Evolutionary conservation across 2,888 invertebrate genomes (phyloP).

Genomic region (Anagyrus pseudococci): DNA sequence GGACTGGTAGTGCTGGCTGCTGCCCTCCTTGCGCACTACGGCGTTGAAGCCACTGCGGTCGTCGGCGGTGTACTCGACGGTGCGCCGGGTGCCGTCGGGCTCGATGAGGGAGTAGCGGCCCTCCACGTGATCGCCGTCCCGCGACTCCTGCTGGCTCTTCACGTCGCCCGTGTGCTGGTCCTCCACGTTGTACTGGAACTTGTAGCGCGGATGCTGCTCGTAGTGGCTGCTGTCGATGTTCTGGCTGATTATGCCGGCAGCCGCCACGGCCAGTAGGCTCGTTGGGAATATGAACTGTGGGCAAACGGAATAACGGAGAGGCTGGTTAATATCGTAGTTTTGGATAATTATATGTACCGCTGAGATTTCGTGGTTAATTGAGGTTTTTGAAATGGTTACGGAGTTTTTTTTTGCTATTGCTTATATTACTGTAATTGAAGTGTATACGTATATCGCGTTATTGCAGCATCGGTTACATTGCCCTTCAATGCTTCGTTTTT

Average conservation of each 20-base stretch:
- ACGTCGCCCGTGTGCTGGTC: slow-evolving; percentile 55
- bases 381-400: too few relatives aligned
- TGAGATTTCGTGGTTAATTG: too few relatives aligned
- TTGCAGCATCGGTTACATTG: too few relatives aligned
- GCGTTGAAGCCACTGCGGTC: slow-evolving; percentile 56
- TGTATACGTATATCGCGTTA: too few relatives aligned
- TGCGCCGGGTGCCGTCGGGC: slow-evolving; percentile 61
- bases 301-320: too few relatives aligned
- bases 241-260: slow-evolving; percentile 55
- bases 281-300: slow-evolving; percentile 63
- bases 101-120: slow-evolving; percentile 57
- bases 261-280: slow-evolving; percentile 62
- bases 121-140: slow-evolving; percentile 53
- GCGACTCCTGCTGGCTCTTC: slow-evolving; percentile 54
- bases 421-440: too few relatives aligned
- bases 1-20: too few relatives aligned
- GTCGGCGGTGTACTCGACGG: slow-evolving; percentile 56
- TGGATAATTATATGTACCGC: too few relatives aligned
- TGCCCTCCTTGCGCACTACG: slow-evolving; percentile 59
- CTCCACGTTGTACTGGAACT: slow-evolving; percentile 55
- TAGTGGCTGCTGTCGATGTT: slow-evolving; percentile 2
- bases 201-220: slow-evolving; percentile 52
- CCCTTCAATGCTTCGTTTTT: too few relatives aligned
- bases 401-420: too few relatives aligned
- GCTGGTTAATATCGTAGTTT: too few relatives aligned